Conservation (phyloP, 2,113 vertebrate genomes). For the Acinonyx jubatus region DNA sequence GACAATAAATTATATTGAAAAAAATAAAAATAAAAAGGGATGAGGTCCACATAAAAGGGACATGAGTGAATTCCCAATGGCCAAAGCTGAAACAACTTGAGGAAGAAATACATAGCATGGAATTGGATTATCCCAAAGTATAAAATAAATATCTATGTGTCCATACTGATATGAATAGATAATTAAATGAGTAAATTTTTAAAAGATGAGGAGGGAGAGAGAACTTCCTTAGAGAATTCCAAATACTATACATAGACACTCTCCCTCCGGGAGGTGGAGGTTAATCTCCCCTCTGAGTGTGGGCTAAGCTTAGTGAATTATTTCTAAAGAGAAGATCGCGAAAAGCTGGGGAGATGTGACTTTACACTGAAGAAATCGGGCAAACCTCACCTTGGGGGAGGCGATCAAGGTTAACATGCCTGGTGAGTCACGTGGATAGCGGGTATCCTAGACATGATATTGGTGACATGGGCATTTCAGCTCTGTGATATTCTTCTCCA, state of each 20-base stretch:
- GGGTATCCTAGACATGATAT: rapidly evolving
- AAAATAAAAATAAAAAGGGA: no score
- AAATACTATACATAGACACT: not conserved
- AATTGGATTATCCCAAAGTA: not conserved
- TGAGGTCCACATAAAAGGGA: not conserved
- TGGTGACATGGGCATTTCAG: not conserved
- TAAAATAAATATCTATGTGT: not conserved
- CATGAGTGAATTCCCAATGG: not conserved
- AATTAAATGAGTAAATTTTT: not conserved
- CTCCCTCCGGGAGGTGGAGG: rapidly evolving
- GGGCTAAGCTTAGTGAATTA: not conserved
- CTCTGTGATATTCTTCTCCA: not conserved
- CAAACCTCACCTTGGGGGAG: not conserved
- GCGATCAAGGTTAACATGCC: not conserved
- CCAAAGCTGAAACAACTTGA: not conserved
- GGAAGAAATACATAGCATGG: not conserved
- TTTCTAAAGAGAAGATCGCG: not conserved
- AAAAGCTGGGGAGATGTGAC: not conserved
- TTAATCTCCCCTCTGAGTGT: not conserved
- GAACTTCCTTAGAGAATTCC: not conserved
- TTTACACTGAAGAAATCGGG: not conserved
- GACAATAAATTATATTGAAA: no score
- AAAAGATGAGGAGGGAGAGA: no score
- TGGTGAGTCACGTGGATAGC: not conserved
- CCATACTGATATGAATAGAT: not conserved